These are phyloP conservation scores for Phrynocephalus guinanensis DNA, from an alignment of 2,797 vertebrate genomes.

Conservation along the genomic window DNA sequence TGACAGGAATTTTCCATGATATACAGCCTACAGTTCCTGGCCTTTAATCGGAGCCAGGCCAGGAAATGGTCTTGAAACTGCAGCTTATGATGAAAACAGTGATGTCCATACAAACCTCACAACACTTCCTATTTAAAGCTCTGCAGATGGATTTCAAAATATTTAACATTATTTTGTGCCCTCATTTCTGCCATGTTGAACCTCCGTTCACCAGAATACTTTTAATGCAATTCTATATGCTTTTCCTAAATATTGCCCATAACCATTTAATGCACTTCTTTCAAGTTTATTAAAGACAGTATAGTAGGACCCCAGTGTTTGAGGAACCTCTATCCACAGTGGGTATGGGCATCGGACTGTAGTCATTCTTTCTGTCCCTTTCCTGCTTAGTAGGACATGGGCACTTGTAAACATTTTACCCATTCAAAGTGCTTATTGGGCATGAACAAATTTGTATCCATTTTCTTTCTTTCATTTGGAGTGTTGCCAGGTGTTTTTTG, in stretches of 20 bases:
- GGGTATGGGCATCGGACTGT: not conserved
- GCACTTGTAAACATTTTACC: not conserved
- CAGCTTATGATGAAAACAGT: not conserved
- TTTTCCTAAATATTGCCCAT: not conserved
- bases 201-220: accelerated
- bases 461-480: not conserved
- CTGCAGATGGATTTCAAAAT: not conserved
- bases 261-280: not conserved
- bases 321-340: too few species aligned
- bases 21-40: slow-evolving; percentile 18
- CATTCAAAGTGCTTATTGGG: not conserved
- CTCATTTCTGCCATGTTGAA: not conserved
- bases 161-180: not conserved
- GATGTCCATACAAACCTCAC: not conserved
- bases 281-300: not conserved
- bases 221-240: not conserved
- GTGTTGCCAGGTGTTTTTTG: not conserved
- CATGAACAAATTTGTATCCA: not conserved
- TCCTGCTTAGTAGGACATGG: not conserved
- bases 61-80: slow-evolving; percentile 9
- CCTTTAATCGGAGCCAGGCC: slow-evolving; percentile 7
- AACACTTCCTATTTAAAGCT: not conserved
- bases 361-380: not conserved
- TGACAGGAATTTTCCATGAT: slow-evolving; percentile 33
- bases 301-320: too few species aligned